phyloP scores from a whole-genome alignment of 2,113 vertebrate species.

The Empidonax traillii region DNA sequence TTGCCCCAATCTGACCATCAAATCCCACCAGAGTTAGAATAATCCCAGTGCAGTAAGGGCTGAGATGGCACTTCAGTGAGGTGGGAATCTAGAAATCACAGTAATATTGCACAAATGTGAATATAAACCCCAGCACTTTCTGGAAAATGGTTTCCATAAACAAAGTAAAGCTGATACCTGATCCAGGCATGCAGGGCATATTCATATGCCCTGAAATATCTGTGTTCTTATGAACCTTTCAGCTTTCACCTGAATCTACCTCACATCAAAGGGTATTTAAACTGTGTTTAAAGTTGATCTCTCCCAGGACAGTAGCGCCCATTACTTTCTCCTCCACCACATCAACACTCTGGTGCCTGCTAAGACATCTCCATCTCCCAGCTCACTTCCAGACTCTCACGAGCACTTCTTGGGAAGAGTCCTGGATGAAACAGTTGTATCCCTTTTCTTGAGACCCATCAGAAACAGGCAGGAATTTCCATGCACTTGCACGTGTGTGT shows the following conservation, averaged over 20 bases:
- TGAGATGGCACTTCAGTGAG: not conserved
- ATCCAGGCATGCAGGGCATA: not conserved
- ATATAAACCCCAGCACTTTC: not conserved
- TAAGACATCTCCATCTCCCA: not conserved
- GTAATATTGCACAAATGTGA: not conserved
- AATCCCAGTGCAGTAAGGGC: not conserved
- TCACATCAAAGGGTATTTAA: not conserved
- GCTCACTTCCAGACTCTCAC: not conserved
- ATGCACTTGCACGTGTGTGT: not conserved
- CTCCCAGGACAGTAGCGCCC: not conserved
- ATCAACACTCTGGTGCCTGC: not conserved
- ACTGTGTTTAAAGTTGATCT: not conserved
- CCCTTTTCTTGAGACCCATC: not conserved
- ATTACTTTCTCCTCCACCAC: not conserved
- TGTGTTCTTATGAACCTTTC: not conserved
- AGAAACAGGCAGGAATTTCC: not conserved
- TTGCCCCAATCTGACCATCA: not conserved
- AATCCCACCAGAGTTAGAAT: not conserved
- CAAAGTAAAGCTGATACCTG: not conserved
- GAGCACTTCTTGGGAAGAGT: not conserved
- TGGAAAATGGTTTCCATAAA: not conserved
- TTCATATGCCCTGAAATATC: not conserved
- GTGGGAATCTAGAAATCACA: not conserved
- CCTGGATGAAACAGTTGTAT: rapidly evolving
- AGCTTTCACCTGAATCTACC: not conserved